Evolutionary conservation across 2,113 vertebrate species (phyloP), one percentile per base, ranked within the genome.

Genomic region (Zingel zingel): DNA sequence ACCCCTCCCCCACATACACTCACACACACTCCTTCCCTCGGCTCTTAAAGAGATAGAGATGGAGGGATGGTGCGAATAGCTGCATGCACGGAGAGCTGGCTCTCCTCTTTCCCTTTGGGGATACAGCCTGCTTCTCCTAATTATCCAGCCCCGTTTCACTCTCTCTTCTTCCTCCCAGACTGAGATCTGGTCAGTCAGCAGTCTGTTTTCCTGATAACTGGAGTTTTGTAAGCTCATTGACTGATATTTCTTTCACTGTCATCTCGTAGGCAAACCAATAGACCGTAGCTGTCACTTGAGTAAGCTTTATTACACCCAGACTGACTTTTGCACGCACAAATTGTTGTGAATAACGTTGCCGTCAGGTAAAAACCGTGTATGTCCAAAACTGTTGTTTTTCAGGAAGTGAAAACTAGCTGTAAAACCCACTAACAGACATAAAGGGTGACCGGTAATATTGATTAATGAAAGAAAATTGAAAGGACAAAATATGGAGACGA

Each of bases 31-130:
- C 90, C 90, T 93, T 87, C 90, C 81, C 89, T 70, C 36, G 19
- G 90, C 91, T 95, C 94, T 96, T 96, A 96, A 96, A 96, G 95
- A 90, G 95, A 95, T 93, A 95, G 94, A 91, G 90, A 86, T 83
- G 48, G 67, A 89, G 86, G 78, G 84, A 89, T 86, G 83, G 48
- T 77, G 75, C 80, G 76, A 84, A 82, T 62, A 78, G 85, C 89
- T 89, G 90, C 80, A 68, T 91, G 88, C 10, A 63, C 76, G 18
- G 71, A 47, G 79, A 47, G 79, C 90, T 89, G 65, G 48, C 77
- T 83, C 77, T 83, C 72, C 84, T 75, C 82, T 70, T 59, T 61
- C 68, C 92, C 85, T 79, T 65, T 77, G 87, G 93, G 90, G 83
- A 94, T 85, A 74, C 85, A 67, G 75, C 79, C 88, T 89, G 86